Evolutionary conservation across 1,140 invertebrate genomes (phyloP).

Genomic region (Acyrthosiphon pisum): DNA sequence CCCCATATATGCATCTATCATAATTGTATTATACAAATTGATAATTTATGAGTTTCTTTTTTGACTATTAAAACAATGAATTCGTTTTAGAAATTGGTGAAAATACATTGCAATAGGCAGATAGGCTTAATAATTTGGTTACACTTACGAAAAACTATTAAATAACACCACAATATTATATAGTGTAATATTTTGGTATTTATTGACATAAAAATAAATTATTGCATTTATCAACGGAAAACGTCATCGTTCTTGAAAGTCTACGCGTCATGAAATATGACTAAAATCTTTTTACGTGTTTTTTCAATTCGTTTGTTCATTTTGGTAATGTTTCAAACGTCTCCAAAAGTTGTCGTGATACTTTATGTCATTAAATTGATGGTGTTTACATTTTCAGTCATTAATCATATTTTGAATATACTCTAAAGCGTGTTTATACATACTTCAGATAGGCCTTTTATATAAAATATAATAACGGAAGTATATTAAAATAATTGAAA

Average conservation of each 20-base stretch:
- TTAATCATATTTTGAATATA: conserved; percentile 36
- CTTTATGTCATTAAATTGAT: neutral
- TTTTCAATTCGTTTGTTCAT: conserved; percentile 21
- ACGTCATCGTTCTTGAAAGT: neutral
- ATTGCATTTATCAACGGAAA: neutral
- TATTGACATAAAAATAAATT: neutral
- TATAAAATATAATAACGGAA: neutral
- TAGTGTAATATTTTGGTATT: neutral
- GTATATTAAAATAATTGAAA: neutral
- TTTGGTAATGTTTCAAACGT: neutral
- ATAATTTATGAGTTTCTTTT: neutral
- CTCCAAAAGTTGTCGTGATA: neutral
- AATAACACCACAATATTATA: neutral
- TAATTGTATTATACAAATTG: neutral
- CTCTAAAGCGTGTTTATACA: neutral
- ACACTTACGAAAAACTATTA: neutral
- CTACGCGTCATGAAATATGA: neutral
- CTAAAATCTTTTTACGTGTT: neutral
- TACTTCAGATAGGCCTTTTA: neutral
- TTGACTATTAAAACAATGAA: neutral
- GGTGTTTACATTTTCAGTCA: neutral
- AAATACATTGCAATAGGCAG: neutral
- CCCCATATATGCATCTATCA: neutral
- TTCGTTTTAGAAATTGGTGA: neutral
- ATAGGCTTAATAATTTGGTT: neutral